Conservation (phyloP, 1,140 invertebrate species). For the Drosophila burlai region DNA sequence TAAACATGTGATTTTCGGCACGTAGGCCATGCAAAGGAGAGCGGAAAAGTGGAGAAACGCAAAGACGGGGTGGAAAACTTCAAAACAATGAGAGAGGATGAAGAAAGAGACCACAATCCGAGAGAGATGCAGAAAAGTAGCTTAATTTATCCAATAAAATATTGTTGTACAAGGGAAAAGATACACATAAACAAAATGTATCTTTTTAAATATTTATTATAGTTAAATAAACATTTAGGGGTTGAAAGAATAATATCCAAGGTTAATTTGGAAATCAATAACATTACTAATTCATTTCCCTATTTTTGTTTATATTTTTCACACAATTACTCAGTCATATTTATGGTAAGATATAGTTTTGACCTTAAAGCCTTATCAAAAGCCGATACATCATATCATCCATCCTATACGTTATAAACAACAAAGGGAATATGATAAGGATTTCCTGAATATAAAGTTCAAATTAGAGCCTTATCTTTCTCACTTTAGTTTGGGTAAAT, state of each 20-base stretch:
- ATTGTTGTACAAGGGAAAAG: slow-evolving; percentile 11
- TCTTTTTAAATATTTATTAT: background rate
- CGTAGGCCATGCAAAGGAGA: slow-evolving; percentile 65
- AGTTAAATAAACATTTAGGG: background rate
- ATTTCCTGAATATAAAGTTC: background rate
- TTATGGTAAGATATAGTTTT: background rate
- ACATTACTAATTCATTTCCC: background rate
- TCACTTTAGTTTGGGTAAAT: background rate
- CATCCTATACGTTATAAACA: slow-evolving; percentile 2
- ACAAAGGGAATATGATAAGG: slow-evolving; percentile 1
- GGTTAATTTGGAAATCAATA: background rate
- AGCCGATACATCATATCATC: slow-evolving; percentile 11
- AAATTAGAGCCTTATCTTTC: background rate
- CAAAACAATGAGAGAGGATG: slow-evolving; percentile 34
- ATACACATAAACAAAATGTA: background rate
- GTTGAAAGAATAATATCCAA: background rate
- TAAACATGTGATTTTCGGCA: slow-evolving; percentile 82
- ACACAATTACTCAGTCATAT: background rate
- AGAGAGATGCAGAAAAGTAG: slow-evolving; percentile 1
- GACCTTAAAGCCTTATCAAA: slow-evolving; percentile 21
- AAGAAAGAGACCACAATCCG: background rate
- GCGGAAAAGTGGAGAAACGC: slow-evolving; percentile 36
- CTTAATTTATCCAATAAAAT: slow-evolving; percentile 6
- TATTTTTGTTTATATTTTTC: background rate
- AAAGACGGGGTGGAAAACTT: slow-evolving; percentile 26